These are phyloP conservation scores for Drosophila saltans DNA, from an alignment of 1,140 invertebrate genomes.

Conservation along the genomic window DNA sequence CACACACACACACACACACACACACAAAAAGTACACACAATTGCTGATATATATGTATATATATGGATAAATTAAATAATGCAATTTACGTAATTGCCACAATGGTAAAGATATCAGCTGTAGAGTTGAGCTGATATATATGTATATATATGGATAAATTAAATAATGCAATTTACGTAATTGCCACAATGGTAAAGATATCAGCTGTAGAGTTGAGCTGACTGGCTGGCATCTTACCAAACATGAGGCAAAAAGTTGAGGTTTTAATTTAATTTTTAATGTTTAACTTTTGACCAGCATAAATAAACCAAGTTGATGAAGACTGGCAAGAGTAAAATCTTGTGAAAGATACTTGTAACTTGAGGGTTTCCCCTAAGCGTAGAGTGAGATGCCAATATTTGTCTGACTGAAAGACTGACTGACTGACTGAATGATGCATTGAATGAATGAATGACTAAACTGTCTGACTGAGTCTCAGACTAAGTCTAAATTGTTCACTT, in stretches of 20 bases:
- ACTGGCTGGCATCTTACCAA: not conserved
- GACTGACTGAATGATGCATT: conserved; percentile 16
- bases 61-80: conserved; percentile 67
- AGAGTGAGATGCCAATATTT: conserved; percentile 71
- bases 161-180: conserved; percentile 74
- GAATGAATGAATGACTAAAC: conserved; percentile 9
- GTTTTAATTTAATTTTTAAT: conserved; percentile 79
- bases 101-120: conserved; percentile 21
- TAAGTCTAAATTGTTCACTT: conserved; percentile 65
- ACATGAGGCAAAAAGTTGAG: conserved; percentile 39
- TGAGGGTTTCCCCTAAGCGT: conserved; percentile 15
- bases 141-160: conserved; percentile 51
- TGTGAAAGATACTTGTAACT: conserved; percentile 28
- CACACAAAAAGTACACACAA: no score
- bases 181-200: conserved; percentile 46
- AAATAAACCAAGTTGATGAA: conserved; percentile 50
- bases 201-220: not conserved
- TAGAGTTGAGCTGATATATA: not conserved
- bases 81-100: conserved; percentile 71
- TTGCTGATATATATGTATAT: not conserved
- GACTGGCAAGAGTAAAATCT: conserved; percentile 45
- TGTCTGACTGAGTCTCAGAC: not conserved
- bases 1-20: not conserved
- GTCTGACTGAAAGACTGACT: conserved; percentile 41
- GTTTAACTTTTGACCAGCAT: conserved; percentile 67